Evolutionary conservation across 2,113 vertebrate genomes (phyloP).

Genomic region (Crotalus helleri): DNA sequence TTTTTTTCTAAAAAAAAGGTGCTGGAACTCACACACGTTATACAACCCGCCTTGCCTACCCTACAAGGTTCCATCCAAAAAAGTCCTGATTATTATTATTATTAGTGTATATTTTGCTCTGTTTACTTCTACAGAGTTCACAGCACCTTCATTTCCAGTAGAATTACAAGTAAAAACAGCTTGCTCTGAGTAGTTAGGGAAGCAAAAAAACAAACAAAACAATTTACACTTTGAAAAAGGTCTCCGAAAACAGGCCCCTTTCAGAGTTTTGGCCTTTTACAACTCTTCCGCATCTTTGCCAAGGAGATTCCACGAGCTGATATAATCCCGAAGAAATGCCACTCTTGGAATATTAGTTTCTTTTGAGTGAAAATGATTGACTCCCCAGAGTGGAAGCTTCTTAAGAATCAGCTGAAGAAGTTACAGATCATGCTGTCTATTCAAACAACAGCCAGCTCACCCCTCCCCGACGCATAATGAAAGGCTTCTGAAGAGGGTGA

Average conservation of each 20-base stretch:
- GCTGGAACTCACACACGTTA: no score
- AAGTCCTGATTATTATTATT: no score
- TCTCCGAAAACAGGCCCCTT: not conserved
- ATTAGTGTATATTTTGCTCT: no score
- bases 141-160: not conserved
- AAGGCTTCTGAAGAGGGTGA: constrained; percentile 16
- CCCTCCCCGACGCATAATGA: not conserved
- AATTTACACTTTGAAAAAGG: not conserved
- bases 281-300: not conserved
- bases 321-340: not conserved
- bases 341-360: not conserved
- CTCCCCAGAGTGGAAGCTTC: not conserved
- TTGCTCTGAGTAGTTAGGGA: not conserved
- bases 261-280: not conserved
- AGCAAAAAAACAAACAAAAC: not conserved
- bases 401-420: not conserved
- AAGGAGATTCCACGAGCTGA: not conserved
- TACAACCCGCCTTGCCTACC: no score
- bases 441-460: not conserved
- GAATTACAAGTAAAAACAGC: not conserved
- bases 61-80: no score
- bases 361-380: not conserved
- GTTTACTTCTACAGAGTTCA: not conserved
- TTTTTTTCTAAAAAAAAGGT: no score
- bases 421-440: not conserved